Base-by-base conservation (phyloP, 2,113 vertebrate species). In the Reinhardtius hippoglossoides region DNA sequence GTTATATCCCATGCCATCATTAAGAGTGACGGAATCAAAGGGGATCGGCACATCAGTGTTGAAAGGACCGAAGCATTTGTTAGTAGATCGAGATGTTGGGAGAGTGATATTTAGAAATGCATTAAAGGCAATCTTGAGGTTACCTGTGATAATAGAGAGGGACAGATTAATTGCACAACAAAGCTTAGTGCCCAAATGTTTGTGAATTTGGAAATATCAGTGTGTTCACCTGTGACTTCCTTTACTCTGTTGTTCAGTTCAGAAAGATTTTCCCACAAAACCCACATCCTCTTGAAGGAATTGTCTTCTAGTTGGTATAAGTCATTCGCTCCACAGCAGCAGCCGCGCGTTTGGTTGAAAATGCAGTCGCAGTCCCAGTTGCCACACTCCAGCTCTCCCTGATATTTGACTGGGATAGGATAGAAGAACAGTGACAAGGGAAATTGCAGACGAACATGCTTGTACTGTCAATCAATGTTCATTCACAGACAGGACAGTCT, bases 1-100 rank as follows among this genome's bases (percentile, higher is more conserved):
- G 60, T 94, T 94, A 57, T 92, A 95, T 16, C 82, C 91, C 2
- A 62, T 27, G 24, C 86, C 92, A 2, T 86, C 42, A 56, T 95
- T 95, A 0, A 95, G 82, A 2, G 50, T 2, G 27, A 94, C 59
- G 0, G 2, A 9, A 6, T 16, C 1, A 56, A 87, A 95, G 10
- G 90, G 79, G 18, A 95, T 89, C 3, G 93, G 81, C 15, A 94
- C 74, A 1, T 93, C 77, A 15, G 59, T 91, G 46, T 86, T 95
- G 74, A 92, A 95, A 37, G 93, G 93, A 20, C 94, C 94, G 40
- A 92, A 92, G 74, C 94, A 95, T 3, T 2, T 3, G 1, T 50
- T 14, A 1, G 16, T 0, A 6, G 9, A 26, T 8, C 20, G 18
- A 20, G 4, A 18, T 1, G 4, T 16, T 15, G 23, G 23, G 5